Percentiles rank a stretch among this genome's conserved stretches.
Conservation (phyloP, 2,113 vertebrate species). For the Embiotoca jacksoni region DNA sequence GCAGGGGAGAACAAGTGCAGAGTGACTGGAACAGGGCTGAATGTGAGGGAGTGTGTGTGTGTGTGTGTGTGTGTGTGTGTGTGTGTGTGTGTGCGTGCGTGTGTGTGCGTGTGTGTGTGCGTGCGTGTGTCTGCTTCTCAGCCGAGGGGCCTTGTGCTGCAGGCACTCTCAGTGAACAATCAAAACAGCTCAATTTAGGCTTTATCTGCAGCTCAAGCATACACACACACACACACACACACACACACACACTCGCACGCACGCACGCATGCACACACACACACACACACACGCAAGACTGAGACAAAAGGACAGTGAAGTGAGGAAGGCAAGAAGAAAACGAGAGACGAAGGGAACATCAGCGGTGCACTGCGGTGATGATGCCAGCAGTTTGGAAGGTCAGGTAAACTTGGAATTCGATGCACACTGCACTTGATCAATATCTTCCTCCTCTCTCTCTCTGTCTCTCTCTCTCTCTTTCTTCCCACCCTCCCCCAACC, state of each 20-base stretch:
- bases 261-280: constrained; percentile 46
- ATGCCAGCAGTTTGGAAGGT: constrained; percentile 79
- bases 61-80: constrained; percentile 50
- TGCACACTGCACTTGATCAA: constrained; percentile 74
- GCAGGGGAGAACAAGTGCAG: constrained; percentile 54
- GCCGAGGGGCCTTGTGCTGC: constrained; percentile 73
- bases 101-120: constrained; percentile 28
- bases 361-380: constrained; percentile 58
- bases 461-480: constrained; percentile 8
- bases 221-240: constrained; percentile 33
- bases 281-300: background rate
- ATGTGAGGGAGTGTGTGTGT: constrained; percentile 43
- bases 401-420: constrained; percentile 73
- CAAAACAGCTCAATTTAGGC: constrained; percentile 83
- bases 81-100: constrained; percentile 14
- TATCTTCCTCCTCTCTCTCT: constrained; percentile 54
- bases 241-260: constrained; percentile 28
- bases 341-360: constrained; percentile 45
- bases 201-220: constrained; percentile 79
- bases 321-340: constrained; percentile 59
- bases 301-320: constrained; percentile 72
- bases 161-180: constrained; percentile 79
- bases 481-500: constrained; percentile 17
- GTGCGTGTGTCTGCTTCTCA: constrained; percentile 35
- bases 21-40: constrained; percentile 40